Conservation (phyloP, 1,140 invertebrate genomes). For the Tigriopus japonicus region DNA sequence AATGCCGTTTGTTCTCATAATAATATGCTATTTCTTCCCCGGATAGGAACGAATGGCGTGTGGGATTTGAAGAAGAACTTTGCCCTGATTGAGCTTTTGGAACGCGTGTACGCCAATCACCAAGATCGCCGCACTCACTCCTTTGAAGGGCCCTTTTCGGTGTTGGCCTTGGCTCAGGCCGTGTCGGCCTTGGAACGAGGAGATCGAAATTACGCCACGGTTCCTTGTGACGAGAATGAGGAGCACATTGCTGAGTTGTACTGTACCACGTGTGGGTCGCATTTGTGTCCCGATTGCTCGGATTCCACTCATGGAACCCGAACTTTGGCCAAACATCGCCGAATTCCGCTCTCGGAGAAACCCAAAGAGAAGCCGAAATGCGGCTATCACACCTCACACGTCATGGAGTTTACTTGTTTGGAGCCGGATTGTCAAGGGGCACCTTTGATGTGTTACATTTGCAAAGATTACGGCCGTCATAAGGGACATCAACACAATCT, state of each 20-base stretch:
- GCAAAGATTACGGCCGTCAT: constrained; percentile 38
- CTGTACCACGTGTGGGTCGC: constrained; percentile 36
- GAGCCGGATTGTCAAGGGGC: constrained; percentile 34
- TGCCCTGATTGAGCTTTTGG: constrained; percentile 37
- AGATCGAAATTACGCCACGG: constrained; percentile 22
- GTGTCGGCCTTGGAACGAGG: constrained; percentile 30
- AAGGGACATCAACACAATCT: constrained; percentile 35
- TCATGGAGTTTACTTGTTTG: constrained; percentile 39
- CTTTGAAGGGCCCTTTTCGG: constrained; percentile 6
- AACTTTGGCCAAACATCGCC: constrained; percentile 35
- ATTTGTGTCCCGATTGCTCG: constrained; percentile 38
- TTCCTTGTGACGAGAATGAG: constrained; percentile 39
- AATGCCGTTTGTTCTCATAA: no score
- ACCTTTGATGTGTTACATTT: constrained; percentile 38
- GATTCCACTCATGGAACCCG: constrained; percentile 33
- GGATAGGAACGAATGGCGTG: constrained; percentile 31
- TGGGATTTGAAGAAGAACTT: constrained; percentile 44
- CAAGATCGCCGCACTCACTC: constrained; percentile 19
- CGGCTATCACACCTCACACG: constrained; percentile 34
- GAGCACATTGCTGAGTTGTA: constrained; percentile 37
- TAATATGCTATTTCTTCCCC: no score
- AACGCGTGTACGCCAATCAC: constrained; percentile 31
- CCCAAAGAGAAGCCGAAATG: constrained; percentile 39
- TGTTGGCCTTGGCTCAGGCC: constrained; percentile 24
- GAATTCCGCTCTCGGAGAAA: constrained; percentile 39